Base-by-base conservation (phyloP, 2,888 invertebrate genomes). In the Molanna angustata region DNA sequence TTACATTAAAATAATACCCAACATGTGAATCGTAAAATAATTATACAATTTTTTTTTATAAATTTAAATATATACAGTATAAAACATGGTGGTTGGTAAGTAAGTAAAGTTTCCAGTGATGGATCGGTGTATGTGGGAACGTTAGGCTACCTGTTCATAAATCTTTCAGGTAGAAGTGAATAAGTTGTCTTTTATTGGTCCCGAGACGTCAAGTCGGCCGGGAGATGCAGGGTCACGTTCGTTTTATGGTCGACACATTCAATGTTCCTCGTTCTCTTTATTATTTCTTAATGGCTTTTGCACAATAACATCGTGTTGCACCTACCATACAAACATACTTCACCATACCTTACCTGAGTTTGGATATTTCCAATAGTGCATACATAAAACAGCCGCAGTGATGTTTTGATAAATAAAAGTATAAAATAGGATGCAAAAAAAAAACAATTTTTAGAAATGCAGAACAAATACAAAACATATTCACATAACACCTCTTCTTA, bases 201-300 rank as follows among this genome's bases (percentile, higher is more conserved):
- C 18, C 41, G 33, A 14, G 42, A 27, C 52, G 48, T 35, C 44
- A 35, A 21, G n/a, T 4, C 42, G 31, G 21, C 37, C 41, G 16
- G 33, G 18, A 13, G 21, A 57, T 57, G 57, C 54, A 40, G 42
- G 49, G 49, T 57, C 57, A 57, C 57, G 57, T 57, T 42, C 54
- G 53, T 43, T 57, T 57, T 57, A 57, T 54, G 52, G 49, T 35
- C 41, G 20, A 40, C 32, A 42, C 42, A 49, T 49, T 49, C 18
- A 49, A 49, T 42, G 42, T 17, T 49, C 50, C 17, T 22, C 37
- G 33, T 31, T 37, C 13, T 14, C n/a, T 18, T 31, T 49, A 49
- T 42, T 56, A 56, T 52, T 56, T 49, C 48, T 39, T 56, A 56
- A 56, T 56, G 49, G 52, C 35, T 42, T 55, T 56, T 21, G 22